Base-by-base conservation (phyloP, 2,888 invertebrate genomes). In the Polymixis lichenea region DNA sequence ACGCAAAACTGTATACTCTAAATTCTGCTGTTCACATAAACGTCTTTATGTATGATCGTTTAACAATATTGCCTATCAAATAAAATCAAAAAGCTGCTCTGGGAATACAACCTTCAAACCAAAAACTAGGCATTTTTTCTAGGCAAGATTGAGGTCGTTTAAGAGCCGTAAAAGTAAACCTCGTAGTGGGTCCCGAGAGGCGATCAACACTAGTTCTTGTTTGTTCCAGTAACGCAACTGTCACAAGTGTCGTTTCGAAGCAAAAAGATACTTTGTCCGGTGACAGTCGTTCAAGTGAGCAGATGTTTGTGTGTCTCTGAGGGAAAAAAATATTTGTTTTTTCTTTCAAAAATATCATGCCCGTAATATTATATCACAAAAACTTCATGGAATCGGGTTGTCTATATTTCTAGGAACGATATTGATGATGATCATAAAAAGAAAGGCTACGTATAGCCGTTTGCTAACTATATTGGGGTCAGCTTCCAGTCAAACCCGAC, bases 151-250 rank as follows among this genome's bases (percentile, higher is more conserved):
- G 56, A 51, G 58, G 61, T 28, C 28, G 53, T 60, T 62, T 64
- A 69, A 72, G 69, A 69, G 55, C 13, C 13, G 69, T 58, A 65
- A 62, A 73, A 83, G 32, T 66, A 46, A 61, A 38, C 6, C 22
- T 32, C 15, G 15, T 6, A 25, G 53, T 60, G n/a, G 15, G 51
- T 61, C 81, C 61, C 58, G 19, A 49, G 58, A 49, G 81, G 32
- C 72, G 38, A 65, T 66, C 56, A 8, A n/a, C 60, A 58, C 22
- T 22, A 58, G 56, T 73, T 79, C 67, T 72, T 76, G 67, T 70
- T 70, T 56, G n/a, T 9, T 43, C 13, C 76, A 55, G 69, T 80
- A 80, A 51, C 56, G 17, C 2, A n/a, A 38, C 32, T 15, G 6
- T 32, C 32, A 32, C 55, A 49, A 69, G 53, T 74, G 62, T 71